Evolutionary conservation across 2,888 invertebrate species (phyloP).

Genomic region (Nebria brevicollis): DNA sequence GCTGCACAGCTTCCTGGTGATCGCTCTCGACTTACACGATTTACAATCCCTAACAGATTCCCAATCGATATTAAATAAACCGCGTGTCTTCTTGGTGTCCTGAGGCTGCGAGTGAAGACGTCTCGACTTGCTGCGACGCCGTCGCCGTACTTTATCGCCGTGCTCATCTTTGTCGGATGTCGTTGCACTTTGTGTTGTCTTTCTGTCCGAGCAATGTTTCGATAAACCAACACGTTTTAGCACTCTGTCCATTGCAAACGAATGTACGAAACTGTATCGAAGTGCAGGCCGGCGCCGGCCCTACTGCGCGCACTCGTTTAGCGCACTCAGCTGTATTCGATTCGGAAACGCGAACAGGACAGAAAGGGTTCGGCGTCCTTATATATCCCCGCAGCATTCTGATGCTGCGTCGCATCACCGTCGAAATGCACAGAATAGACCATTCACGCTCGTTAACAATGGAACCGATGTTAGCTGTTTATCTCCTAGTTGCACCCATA

Average conservation of each 20-base stretch:
- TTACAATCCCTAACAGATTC: conserved; percentile 67
- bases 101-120: conserved; percentile 52
- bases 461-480: conserved; percentile 1
- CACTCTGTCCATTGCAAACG: conserved; percentile 62
- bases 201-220: conserved; percentile 53
- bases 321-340: conserved; percentile 44
- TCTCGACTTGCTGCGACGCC: conserved; percentile 58
- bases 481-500: not conserved
- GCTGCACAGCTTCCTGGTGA: conserved; percentile 80
- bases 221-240: conserved; percentile 62
- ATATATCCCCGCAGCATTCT: conserved; percentile 17
- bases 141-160: conserved; percentile 53
- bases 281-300: conserved; percentile 50
- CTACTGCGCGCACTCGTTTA: conserved; percentile 24
- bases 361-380: conserved; percentile 22
- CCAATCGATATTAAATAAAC: conserved; percentile 66
- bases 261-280: conserved; percentile 55
- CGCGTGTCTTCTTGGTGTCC: conserved; percentile 57
- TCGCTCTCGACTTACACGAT: conserved; percentile 67
- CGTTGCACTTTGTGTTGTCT: conserved; percentile 43
- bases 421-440: not conserved
- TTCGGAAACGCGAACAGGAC: conserved; percentile 18
- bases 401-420: not conserved
- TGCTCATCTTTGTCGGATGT: conserved; percentile 53
- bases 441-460: not conserved